Evolutionary conservation across 2,888 invertebrate genomes (phyloP), one percentile per base, ranked within the genome.

Genomic region (Lasioglossum figueresi): DNA sequence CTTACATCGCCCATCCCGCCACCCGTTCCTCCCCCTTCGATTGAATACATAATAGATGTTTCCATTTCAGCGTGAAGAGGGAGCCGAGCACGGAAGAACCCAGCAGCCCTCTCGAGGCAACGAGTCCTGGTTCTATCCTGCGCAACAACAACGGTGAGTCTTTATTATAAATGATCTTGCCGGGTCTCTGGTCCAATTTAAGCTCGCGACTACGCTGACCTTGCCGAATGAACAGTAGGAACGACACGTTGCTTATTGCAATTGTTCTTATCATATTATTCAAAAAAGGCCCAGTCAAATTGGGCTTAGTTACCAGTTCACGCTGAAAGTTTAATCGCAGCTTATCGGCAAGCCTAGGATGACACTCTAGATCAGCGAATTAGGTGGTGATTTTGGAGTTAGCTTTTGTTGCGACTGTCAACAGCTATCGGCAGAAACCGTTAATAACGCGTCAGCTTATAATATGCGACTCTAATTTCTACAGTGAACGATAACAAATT

Each of bases 71-170:
- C 88, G 94, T 95, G 89, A 95, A 95, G 91, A 93, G 93, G 90
- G 94, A 95, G 90, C 94, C 94, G 82, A 93, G 92, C 90, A 92
- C 92, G 89, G 94, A 95, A 89, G 94, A 94, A 82, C 93, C 94
- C 83, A 94, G 92, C 93, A 95, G 94, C 91, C 94, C 94, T 92
- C 92, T 95, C 83, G 95, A 95, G 92, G 94, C 95, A 81, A 93
- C 94, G 91, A 95, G 95, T 91, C 95, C 95, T 77, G 94, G 94
- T 82, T 95, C 94, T 85, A 95, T 94, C 90, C 91, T 94, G 88
- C 94, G 94, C 92, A 95, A 94, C 93, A 94, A 93, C 92, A 94
- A 93, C 93, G 95, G 95, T 95, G 91, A 94, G 95, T 92, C 74
- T 80, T 82, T 80, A 59, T 84, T 86, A 84, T 80, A 82, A 80